Conservation (phyloP, 2,888 invertebrate genomes). For the Venustoraphidia nigricollis region DNA sequence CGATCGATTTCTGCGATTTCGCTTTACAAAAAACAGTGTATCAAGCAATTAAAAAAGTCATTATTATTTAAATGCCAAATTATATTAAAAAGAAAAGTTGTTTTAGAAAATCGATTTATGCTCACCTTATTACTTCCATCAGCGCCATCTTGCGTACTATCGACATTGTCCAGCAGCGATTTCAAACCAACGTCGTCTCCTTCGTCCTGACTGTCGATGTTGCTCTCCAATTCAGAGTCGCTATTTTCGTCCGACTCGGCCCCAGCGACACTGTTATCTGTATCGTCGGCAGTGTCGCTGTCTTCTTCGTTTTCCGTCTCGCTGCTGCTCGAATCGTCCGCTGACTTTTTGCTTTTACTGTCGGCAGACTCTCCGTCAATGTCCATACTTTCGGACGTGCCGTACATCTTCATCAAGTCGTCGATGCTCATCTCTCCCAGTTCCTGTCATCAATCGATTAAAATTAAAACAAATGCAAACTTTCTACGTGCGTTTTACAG, state of each 20-base stretch:
- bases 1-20: too few relatives aligned
- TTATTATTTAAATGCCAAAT: too few relatives aligned
- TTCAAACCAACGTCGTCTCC: conserved; percentile 38
- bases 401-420: conserved; percentile 63
- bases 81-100: background rate
- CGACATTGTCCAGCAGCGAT: conserved; percentile 34
- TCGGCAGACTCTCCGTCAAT: conserved; percentile 18
- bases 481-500: background rate
- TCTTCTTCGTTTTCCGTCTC: conserved; percentile 18
- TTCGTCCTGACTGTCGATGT: conserved; percentile 17
- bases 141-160: conserved; percentile 12
- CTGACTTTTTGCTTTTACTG: conserved; percentile 2
- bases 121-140: conserved; percentile 3
- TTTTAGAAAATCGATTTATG: background rate
- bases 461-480: background rate
- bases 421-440: conserved; percentile 56
- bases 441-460: background rate
- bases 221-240: conserved; percentile 21
- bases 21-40: too few relatives aligned
- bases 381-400: conserved; percentile 18
- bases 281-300: background rate
- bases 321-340: conserved; percentile 11
- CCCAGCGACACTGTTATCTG: background rate
- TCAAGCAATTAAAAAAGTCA: too few relatives aligned
- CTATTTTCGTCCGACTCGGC: conserved; percentile 13